A percentile compares a stretch with the other conserved stretches of the same genome.
Evolutionary conservation across 2,888 invertebrate species (phyloP).

Genomic region (Luperina nickerlii): DNA sequence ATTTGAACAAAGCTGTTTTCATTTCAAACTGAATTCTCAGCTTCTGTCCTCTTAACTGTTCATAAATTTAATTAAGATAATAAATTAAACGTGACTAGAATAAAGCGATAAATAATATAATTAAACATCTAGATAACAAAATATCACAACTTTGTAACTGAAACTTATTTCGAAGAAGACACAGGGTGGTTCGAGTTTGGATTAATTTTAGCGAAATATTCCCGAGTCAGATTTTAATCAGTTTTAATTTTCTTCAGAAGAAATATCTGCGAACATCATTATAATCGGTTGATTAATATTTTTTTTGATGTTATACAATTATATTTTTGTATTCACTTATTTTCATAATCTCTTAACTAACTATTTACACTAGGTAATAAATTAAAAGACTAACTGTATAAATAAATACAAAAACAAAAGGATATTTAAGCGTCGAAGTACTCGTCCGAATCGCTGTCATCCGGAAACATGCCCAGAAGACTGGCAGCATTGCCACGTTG

Average conservation of each 20-base stretch:
- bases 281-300: background rate
- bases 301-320: too few species aligned
- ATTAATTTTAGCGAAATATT: conserved; percentile 30
- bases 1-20: background rate
- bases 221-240: background rate
- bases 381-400: too few species aligned
- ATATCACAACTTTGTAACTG: conserved; percentile 35
- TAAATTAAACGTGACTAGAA: conserved; percentile 35
- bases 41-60: conserved; percentile 4
- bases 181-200: conserved; percentile 40
- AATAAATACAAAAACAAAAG: too few species aligned
- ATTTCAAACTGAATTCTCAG: background rate
- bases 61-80: conserved; percentile 29
- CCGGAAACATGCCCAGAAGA: too few species aligned
- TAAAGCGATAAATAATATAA: conserved; percentile 43
- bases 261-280: background rate
- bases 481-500: too few species aligned
- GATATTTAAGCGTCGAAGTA: too few species aligned
- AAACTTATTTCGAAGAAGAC: conserved; percentile 23
- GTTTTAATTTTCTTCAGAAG: background rate
- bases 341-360: too few species aligned
- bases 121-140: conserved; percentile 30
- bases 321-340: too few species aligned
- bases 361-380: too few species aligned
- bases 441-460: too few species aligned